A percentile compares a stretch with the other conserved stretches of the same genome.
Conservation (phyloP, 2,888 invertebrate genomes). For the Euplexia lucipara region DNA sequence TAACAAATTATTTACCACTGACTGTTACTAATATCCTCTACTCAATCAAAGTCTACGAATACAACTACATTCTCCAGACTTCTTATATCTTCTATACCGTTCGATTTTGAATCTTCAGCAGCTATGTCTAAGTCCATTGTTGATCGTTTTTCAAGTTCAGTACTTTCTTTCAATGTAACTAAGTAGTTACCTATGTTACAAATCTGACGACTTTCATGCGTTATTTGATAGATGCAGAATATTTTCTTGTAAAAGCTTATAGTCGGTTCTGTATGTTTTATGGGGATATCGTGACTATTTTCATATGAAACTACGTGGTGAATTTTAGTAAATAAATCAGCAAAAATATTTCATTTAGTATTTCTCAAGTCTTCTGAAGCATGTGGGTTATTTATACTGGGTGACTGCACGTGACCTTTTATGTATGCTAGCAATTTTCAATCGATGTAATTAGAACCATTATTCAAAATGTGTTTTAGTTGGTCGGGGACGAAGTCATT, state of each 20-base stretch:
- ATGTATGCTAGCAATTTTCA: constrained; percentile 45
- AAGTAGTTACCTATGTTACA: too few relatives aligned
- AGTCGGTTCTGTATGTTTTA: constrained; percentile 23
- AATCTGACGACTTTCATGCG: constrained; percentile 40
- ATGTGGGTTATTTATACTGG: constrained; percentile 21
- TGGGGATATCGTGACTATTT: constrained; percentile 2
- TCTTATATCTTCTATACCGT: constrained; percentile 7
- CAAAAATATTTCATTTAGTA: constrained; percentile 17
- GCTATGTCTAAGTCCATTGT: constrained; percentile 15
- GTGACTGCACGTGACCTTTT: constrained; percentile 25
- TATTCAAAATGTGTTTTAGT: constrained; percentile 61
- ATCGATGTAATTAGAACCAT: constrained; percentile 59
- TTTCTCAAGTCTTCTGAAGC: constrained; percentile 17
- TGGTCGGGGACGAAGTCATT: constrained; percentile 68
- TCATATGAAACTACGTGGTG: constrained; percentile 13
- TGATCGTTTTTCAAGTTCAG: not conserved
- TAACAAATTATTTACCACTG: constrained; percentile 37
- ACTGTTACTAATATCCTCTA: constrained; percentile 49
- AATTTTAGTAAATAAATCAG: constrained; percentile 5
- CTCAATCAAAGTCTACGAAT: constrained; percentile 54
- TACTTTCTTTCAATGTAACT: constrained; percentile 32
- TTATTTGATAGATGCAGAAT: constrained; percentile 38
- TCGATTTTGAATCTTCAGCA: constrained; percentile 21
- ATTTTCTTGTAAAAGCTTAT: constrained; percentile 36
- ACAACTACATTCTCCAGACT: constrained; percentile 58